phyloP scores from a whole-genome alignment of 2,113 vertebrate genomes.

The Dasyprocta punctata region DNA sequence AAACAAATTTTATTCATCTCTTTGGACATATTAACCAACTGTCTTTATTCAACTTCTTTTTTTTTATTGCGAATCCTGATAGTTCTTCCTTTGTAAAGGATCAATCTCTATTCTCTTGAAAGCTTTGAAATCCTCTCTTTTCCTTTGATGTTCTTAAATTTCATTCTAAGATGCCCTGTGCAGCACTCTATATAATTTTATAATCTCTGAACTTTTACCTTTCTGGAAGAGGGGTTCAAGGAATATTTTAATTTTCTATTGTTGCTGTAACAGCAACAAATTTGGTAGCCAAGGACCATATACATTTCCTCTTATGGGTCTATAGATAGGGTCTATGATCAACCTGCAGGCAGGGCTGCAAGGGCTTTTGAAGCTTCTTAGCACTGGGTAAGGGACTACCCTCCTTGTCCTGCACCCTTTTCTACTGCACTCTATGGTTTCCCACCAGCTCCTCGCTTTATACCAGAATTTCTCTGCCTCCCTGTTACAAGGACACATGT shows the following conservation, averaged over 20 bases:
- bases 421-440: background rate
- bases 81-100: background rate
- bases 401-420: background rate
- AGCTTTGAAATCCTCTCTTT: background rate
- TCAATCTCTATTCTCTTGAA: background rate
- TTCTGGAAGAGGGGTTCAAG: background rate
- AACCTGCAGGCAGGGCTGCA: background rate
- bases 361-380: too few relatives aligned
- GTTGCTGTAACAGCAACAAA: background rate
- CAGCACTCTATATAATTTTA: background rate
- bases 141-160: background rate
- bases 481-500: rapidly evolving
- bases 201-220: background rate
- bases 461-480: too few relatives aligned
- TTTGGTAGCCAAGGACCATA: background rate
- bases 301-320: rapidly evolving
- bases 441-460: background rate
- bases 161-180: background rate
- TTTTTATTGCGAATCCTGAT: background rate
- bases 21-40: background rate
- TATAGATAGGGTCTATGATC: background rate
- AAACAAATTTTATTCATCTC: background rate
- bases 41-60: background rate
- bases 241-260: too few relatives aligned
- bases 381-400: background rate